A percentile compares a stretch with the other conserved stretches of the same genome.
phyloP scores from a whole-genome alignment of 2,113 vertebrate species.

The Pampusana beccarii region DNA sequence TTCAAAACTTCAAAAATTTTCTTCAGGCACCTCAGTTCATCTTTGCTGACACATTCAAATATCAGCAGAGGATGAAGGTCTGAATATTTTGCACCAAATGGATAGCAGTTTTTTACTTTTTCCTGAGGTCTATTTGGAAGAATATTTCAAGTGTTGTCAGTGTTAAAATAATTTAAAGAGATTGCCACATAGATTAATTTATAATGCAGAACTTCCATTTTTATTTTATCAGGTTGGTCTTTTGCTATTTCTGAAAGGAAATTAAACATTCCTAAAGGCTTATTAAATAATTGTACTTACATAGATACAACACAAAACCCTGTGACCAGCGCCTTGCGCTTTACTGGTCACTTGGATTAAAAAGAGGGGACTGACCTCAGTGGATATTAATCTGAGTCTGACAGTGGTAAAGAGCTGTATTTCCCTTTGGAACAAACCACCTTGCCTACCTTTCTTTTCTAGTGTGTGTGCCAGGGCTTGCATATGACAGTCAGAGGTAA shows the following conservation, averaged over 20 bases:
- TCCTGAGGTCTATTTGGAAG: background rate
- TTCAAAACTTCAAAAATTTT: background rate
- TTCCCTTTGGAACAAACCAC: background rate
- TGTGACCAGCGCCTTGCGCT: background rate
- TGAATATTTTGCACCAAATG: background rate
- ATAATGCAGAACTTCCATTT: background rate
- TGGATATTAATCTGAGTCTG: background rate
- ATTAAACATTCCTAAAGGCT: background rate
- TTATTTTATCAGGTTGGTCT: background rate
- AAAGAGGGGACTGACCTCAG: background rate
- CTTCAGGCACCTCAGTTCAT: background rate
- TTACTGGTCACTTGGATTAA: background rate
- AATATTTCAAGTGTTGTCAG: background rate
- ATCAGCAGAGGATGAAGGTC: background rate
- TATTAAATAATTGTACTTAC: background rate
- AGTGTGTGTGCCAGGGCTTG: background rate
- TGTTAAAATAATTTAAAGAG: background rate
- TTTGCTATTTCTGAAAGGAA: background rate
- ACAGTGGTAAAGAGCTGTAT: background rate
- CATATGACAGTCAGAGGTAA: background rate
- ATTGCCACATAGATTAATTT: background rate
- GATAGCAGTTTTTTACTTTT: background rate
- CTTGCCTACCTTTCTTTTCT: background rate
- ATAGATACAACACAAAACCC: background rate
- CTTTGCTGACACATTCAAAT: background rate